A percentile compares a stretch with the other conserved stretches of the same genome.
Conservation (phyloP, 2,797 vertebrate species). For the Megaceryle alcyon region DNA sequence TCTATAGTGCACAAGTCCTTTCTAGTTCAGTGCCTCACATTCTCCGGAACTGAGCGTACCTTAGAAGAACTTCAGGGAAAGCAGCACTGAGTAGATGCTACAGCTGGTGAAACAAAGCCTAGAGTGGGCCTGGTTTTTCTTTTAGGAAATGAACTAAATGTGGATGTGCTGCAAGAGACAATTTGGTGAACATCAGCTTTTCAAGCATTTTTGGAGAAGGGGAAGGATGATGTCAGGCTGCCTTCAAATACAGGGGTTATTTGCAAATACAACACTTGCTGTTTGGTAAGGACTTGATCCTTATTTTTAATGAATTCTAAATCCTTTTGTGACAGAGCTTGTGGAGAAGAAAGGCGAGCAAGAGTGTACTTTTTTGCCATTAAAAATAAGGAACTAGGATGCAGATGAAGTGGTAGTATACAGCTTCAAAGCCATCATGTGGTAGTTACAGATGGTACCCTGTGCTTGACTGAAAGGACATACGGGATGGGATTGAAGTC, state of each 20-base stretch:
- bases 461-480: neutral
- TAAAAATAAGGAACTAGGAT: neutral
- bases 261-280: neutral
- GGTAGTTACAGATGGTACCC: neutral
- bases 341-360: neutral
- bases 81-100: rapidly evolving
- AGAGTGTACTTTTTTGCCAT: neutral
- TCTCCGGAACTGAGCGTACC: neutral
- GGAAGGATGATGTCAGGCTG: neutral
- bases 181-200: neutral
- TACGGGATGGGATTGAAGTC: rapidly evolving
- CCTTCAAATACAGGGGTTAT: neutral
- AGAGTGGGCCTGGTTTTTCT: rapidly evolving
- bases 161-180: neutral
- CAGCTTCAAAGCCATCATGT: rapidly evolving
- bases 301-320: neutral
- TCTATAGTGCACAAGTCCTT: neutral
- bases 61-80: neutral
- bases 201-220: neutral
- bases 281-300: neutral
- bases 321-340: neutral
- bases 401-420: neutral
- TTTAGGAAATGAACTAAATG: neutral
- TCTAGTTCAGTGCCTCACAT: rapidly evolving
- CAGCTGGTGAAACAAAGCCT: neutral